A percentile compares a stretch with the other conserved stretches of the same genome.
These are phyloP conservation scores for Ciconia nigra DNA, from an alignment of 2,797 vertebrate genomes.

Conservation along the genomic window DNA sequence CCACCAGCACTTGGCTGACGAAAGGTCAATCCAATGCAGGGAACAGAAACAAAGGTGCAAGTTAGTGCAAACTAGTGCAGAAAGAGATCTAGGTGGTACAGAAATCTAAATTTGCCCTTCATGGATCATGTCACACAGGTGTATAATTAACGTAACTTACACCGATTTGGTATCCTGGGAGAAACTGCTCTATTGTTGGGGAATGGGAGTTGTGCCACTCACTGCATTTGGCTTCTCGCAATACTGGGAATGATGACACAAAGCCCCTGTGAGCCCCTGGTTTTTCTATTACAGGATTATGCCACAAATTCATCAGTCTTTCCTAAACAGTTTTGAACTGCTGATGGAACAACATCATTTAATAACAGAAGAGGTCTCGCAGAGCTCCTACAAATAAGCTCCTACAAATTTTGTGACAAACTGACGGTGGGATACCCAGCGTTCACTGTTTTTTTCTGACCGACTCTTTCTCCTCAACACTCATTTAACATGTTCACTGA, in stretches of 20 bases:
- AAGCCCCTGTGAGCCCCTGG: neutral
- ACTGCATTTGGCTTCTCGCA: neutral
- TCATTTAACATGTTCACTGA: neutral
- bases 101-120: neutral
- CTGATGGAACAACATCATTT: neutral
- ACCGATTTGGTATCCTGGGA: neutral
- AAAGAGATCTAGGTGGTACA: neutral
- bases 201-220: conserved; percentile 31
- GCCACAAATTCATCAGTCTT: neutral
- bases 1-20: neutral
- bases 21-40: neutral
- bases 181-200: conserved; percentile 11
- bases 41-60: neutral
- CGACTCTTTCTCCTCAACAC: neutral
- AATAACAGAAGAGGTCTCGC: neutral
- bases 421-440: accelerated
- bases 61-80: neutral
- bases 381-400: neutral
- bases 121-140: neutral
- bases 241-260: neutral
- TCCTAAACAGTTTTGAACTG: neutral
- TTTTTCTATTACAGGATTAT: neutral
- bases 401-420: neutral
- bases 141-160: conserved; percentile 27
- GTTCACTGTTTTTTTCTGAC: neutral